Percentiles rank a stretch among this genome's conserved stretches.
These are phyloP conservation scores for Diadumene lineata DNA, from an alignment of 92 coral and sea anemone genomes.

Conservation along the genomic window DNA sequence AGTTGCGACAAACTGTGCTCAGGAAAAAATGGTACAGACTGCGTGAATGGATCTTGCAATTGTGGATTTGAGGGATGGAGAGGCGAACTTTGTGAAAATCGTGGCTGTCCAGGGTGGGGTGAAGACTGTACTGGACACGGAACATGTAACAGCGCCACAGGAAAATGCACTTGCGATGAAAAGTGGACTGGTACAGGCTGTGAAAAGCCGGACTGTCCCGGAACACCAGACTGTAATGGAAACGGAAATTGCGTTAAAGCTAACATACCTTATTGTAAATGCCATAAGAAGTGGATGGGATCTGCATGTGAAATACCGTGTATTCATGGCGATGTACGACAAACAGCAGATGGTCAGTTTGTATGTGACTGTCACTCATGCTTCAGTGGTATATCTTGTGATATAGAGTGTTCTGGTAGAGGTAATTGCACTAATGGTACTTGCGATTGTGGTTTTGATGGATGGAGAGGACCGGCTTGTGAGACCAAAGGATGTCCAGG, in stretches of 20 bases:
- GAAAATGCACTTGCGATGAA: constrained; percentile 47
- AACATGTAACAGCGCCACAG: constrained; percentile 61
- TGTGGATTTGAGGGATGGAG: constrained; percentile 77
- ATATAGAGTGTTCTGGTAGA: constrained; percentile 60
- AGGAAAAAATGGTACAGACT: constrained; percentile 53
- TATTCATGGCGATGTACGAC: constrained; percentile 34
- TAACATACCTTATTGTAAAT: constrained; percentile 40
- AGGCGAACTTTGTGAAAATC: constrained; percentile 54
- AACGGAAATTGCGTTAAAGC: constrained; percentile 52
- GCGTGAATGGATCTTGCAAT: constrained; percentile 44
- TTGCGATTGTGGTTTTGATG: constrained; percentile 70
- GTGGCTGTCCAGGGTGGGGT: constrained; percentile 63
- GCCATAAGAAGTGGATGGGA: constrained; percentile 59
- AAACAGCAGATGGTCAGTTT: constrained; percentile 22
- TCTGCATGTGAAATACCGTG: constrained; percentile 57
- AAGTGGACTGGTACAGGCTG: constrained; percentile 67
- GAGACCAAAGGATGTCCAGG: constrained; percentile 64
- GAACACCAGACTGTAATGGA: constrained; percentile 57
- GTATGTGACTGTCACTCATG: constrained; percentile 49
- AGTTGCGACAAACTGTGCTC: constrained; percentile 60
- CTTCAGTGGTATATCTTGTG: constrained; percentile 53
- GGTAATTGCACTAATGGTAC: constrained; percentile 56
- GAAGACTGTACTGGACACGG: constrained; percentile 71
- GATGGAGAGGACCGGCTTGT: constrained; percentile 68
- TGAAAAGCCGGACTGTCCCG: constrained; percentile 55